Evolutionary conservation across 2,888 invertebrate genomes (phyloP).

Genomic region (Philaethria dido): DNA sequence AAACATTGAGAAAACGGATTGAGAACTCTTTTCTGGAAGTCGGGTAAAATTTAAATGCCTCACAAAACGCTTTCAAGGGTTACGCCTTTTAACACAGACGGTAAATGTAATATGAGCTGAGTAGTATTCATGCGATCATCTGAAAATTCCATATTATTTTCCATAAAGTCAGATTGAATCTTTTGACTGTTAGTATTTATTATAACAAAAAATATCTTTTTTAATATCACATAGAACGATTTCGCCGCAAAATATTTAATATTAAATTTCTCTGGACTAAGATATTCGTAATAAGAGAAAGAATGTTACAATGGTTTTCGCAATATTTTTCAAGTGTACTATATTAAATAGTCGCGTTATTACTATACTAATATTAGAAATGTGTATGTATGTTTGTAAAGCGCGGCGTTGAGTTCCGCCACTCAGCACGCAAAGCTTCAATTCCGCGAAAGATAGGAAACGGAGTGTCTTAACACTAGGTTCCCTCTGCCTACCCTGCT

Average conservation of each 20-base stretch:
- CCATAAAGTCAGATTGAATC: constrained; percentile 5
- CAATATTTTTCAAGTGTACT: constrained; percentile 11
- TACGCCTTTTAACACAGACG: neutral
- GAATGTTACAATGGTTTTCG: constrained; percentile 5
- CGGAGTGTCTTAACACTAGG: too few relatives aligned
- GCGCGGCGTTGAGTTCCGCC: too few relatives aligned
- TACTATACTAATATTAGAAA: too few relatives aligned
- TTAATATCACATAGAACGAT: constrained; percentile 3
- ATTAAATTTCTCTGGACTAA: constrained; percentile 13
- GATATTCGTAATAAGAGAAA: constrained; percentile 21
- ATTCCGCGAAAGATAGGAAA: too few relatives aligned
- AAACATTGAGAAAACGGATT: too few relatives aligned
- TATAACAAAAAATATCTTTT: neutral
- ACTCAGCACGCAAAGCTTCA: too few relatives aligned
- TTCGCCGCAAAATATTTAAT: constrained; percentile 24
- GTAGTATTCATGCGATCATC: neutral
- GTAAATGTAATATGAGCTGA: neutral
- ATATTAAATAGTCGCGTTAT: neutral
- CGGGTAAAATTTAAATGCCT: too few relatives aligned
- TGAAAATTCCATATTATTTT: neutral
- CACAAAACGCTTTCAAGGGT: too few relatives aligned
- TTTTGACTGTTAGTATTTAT: neutral
- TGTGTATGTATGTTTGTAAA: too few relatives aligned
- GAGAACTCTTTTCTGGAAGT: too few relatives aligned
- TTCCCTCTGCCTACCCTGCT: too few relatives aligned